Evolutionary conservation across 2,888 invertebrate species (phyloP), one percentile per base, ranked within the genome.

Genomic region (Apamea sordens): DNA sequence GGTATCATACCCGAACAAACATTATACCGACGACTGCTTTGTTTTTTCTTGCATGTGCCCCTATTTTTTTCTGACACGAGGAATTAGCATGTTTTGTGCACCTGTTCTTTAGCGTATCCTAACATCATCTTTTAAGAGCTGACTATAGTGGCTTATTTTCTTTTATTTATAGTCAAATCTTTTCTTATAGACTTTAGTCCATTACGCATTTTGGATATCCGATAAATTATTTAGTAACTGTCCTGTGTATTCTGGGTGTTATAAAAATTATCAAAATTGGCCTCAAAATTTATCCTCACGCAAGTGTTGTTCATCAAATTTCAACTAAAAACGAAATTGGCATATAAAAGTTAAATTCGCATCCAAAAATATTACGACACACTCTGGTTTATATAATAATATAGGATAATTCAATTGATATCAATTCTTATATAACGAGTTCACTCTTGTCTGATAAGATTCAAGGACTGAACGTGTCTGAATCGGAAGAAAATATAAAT

Each of bases 241-340:
- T 85, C 89, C 88, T 90, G 85, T 93, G 94, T 95, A 95, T 95
- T 95, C 95, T 95, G 94, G 87, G 88, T 92, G 89, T 90, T 82
- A 73, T 41, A 79, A 41, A 81, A 79, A 88, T 88, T 82, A 88
- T 88, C 84, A 76, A 81, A 91, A 93, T 93, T 90, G 93, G 91
- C 87, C 75, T 92, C 91, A 90, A 93, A 94, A 93, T 93, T 93
- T 86, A 81, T 80, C 89, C 80, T 90, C 82, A 91, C 89, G 86
- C 88, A 86, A 84, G 77, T 80, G 82, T 82, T 80, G 82, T 90
- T 92, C 88, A 85, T 89, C 88, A 90, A 89, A 87, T 82, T 80
- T 90, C 76, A 72, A 87, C 81, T 87, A 77, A 74, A 85, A 90
- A 90, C 84, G 83, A 92, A 94, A 95, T 95, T 95, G 94, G 95